Base-by-base conservation (phyloP, 2,888 invertebrate genomes). In the Candidula unifasciata region DNA sequence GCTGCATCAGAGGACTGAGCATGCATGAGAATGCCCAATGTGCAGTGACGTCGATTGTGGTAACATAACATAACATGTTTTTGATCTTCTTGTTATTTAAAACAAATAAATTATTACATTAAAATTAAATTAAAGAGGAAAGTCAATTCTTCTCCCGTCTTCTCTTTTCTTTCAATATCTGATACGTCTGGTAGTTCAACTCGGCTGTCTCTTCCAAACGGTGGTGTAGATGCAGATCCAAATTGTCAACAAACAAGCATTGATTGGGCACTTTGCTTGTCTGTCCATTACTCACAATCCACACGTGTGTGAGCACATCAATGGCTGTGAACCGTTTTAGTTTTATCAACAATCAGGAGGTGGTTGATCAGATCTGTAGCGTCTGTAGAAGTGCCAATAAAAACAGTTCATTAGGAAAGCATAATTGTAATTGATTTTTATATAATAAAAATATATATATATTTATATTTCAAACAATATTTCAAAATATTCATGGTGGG, bases 311-410 rank as follows among this genome's bases (percentile, higher is more conserved):
- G 52, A 94, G 90, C 16, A 92, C 91, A 80, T 94, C 93, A 0
- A 92, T 89, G 18, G 93, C 92, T 6, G 91, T 91, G 90, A 90
- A 93, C 10, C 94, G 91, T 81, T 91, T 90, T 60, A 88, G n/a
- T 89, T 84, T 90, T 91, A 83, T 94, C 92, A 18, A 94, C 93
- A 6, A 93, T 90, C 82, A 94, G 89, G 77, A 94, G 90, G 71
- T 90, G 91, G 52, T 90, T 87, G 30, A 94, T 93, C 83, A 94
- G 87, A 83, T 93, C 92, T 89, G 93, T 94, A 76, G 94, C 93
- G 89, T 87, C 94, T 94, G 89, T 1, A 88, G 88, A 82, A 18
- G 18, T 18, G 24, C 10, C 57, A 60, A 3, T 24, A n/a, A n/a
- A 24, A 24, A 8, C 3, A 60, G 18, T 3, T 24, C 3, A 3